A percentile compares a stretch with the other conserved stretches of the same genome.
Conservation (phyloP, 2,113 vertebrate genomes). For the Xenopus borealis region DNA sequence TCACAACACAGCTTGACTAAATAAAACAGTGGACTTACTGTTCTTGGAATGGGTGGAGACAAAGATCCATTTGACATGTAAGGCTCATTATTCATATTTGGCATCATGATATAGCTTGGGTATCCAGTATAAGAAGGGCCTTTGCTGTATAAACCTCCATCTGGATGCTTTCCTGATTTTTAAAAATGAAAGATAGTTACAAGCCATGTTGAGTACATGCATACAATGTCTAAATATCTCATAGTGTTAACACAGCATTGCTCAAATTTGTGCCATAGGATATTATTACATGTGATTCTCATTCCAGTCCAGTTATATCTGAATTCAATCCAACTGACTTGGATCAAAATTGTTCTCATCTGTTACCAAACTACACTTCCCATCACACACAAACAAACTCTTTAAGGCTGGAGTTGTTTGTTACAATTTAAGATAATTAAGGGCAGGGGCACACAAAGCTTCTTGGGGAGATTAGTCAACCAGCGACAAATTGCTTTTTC, state of each 20-base stretch:
- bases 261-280: not conserved
- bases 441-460: no score
- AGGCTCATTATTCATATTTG: slow-evolving; percentile 92
- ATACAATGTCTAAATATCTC: not conserved
- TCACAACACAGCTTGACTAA: slow-evolving; percentile 26
- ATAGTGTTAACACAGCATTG: not conserved
- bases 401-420: no score
- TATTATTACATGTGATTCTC: no score
- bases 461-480: no score
- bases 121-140: slow-evolving; percentile 86
- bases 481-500: no score
- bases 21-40: slow-evolving; percentile 76
- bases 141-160: slow-evolving; percentile 86
- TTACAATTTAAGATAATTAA: no score
- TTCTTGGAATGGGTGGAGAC: slow-evolving; percentile 93
- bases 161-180: slow-evolving; percentile 82
- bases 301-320: no score
- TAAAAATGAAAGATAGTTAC: slow-evolving; percentile 32
- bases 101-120: slow-evolving; percentile 98
- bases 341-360: no score
- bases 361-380: no score
- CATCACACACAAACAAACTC: no score
- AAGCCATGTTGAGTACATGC: not conserved
- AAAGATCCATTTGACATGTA: slow-evolving; percentile 97
- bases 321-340: no score